Evolutionary conservation across 1,140 invertebrate species (phyloP), one percentile per base, ranked within the genome.

Genomic region (Zaprionus inermis): DNA sequence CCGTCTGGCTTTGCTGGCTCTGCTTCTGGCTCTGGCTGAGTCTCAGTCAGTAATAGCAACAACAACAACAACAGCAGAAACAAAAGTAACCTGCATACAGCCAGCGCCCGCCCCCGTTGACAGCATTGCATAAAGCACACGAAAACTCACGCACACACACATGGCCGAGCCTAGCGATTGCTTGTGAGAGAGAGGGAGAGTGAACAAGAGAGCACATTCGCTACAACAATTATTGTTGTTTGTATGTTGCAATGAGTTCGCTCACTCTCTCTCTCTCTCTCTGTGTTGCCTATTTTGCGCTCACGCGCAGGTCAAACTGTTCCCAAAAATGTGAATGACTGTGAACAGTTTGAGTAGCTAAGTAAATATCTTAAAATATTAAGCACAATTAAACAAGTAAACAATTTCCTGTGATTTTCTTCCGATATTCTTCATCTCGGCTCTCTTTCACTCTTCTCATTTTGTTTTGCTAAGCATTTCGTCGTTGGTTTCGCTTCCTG

Each of bases 41-140:
- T 28, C 24, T 28, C 24, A 28, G 24, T 3, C 24, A 28, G 24
- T 5, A 28, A 34, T n/a, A n/a, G n/a, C n/a, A n/a, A n/a, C 14
- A 38, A 14, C 63, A 58, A 36, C 58, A 60, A 46, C 57, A 63
- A 32, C 54, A 78, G 41, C 34, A 72, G 28, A 56, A 79, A 44
- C 67, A 76, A 71, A 85, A 78, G 81, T 85, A 85, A 85, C 82
- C 71, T 86, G 83, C 79, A 72, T 86, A 58, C 79, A 71, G 65
- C n/a, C 79, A 71, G 65, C 82, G 78, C 67, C 71, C 78, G 57
- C 82, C 72, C 81, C 78, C 60, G 67, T 55, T 72, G 51, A 72
- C 55, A 76, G 71, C 61, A 79, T 85, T 86, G 82, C 82, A 85
- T 85, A 85, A 85, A 85, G 52, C 79, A 77, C 61, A 77, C 56